Percentiles rank a stretch among this genome's conserved stretches.
phyloP scores from a whole-genome alignment of 2,113 vertebrate genomes.

The Chaetorhynchus papuensis region DNA sequence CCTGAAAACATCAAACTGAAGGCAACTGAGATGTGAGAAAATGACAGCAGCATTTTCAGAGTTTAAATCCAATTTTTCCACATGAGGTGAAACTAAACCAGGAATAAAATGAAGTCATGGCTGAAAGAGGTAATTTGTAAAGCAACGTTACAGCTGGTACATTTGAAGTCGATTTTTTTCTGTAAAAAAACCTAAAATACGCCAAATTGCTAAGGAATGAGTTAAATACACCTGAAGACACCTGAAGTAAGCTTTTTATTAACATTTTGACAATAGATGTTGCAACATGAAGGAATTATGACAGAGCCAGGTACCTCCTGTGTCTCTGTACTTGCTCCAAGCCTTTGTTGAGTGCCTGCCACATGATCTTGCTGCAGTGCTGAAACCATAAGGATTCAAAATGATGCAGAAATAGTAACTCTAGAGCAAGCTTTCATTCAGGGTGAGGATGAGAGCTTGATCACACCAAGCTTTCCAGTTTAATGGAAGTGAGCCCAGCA shows the following conservation, averaged over 20 bases:
- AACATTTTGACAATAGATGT: neutral
- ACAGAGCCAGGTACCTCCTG: neutral
- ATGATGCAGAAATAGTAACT: accelerated
- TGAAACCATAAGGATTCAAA: neutral
- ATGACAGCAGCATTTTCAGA: neutral
- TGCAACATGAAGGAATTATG: neutral
- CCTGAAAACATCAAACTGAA: neutral
- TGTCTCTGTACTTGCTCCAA: neutral
- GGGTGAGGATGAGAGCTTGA: neutral
- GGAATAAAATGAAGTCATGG: neutral
- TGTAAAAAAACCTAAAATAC: accelerated
- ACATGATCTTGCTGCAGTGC: neutral
- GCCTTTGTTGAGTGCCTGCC: neutral
- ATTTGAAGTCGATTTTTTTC: neutral
- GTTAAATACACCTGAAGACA: neutral
- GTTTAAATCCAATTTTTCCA: neutral
- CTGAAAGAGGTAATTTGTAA: neutral
- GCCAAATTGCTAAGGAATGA: neutral
- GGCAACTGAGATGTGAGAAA: neutral
- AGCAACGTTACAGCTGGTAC: neutral
- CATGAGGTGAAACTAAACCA: neutral
- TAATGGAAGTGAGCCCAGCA: neutral
- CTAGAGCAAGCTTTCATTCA: neutral
- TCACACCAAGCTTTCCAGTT: neutral
- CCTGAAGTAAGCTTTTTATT: neutral